Evolutionary conservation across 1,140 invertebrate genomes (phyloP).

Genomic region (Tenebrio molitor): DNA sequence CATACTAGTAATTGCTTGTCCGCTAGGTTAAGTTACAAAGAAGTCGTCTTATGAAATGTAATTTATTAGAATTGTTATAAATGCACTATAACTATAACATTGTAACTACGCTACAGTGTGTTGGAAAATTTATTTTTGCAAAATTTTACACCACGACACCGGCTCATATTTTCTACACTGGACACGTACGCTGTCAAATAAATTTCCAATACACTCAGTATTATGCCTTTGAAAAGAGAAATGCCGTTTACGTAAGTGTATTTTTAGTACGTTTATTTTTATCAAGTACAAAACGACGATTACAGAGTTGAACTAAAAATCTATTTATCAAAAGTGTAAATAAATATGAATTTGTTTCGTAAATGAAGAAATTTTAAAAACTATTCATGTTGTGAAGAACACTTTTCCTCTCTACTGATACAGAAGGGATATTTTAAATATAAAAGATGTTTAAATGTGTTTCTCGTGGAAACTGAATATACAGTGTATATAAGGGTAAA

Average conservation of each 20-base stretch:
- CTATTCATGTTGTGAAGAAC: constrained; percentile 24
- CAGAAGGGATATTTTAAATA: constrained; percentile 37
- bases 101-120: constrained; percentile 15
- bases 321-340: constrained; percentile 27
- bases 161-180: constrained; percentile 15
- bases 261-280: constrained; percentile 23
- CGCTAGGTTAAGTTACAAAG: constrained; percentile 18
- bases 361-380: constrained; percentile 22
- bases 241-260: constrained; percentile 31
- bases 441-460: constrained; percentile 32
- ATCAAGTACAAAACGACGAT: constrained; percentile 15
- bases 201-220: constrained; percentile 34
- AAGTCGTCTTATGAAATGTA: constrained; percentile 36
- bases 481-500: constrained; percentile 36
- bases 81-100: constrained; percentile 22
- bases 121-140: constrained; percentile 10
- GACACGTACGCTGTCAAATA: constrained; percentile 23
- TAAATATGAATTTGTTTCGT: constrained; percentile 18
- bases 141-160: constrained; percentile 12
- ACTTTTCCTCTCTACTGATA: constrained; percentile 17
- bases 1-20: constrained; percentile 47
- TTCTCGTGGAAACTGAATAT: constrained; percentile 37
- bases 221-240: constrained; percentile 27
- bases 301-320: background rate
- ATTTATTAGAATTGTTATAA: constrained; percentile 32